A percentile compares a stretch with the other conserved stretches of the same genome.
Conservation (phyloP, 2,888 invertebrate genomes). For the Perizoma affinitatum region DNA sequence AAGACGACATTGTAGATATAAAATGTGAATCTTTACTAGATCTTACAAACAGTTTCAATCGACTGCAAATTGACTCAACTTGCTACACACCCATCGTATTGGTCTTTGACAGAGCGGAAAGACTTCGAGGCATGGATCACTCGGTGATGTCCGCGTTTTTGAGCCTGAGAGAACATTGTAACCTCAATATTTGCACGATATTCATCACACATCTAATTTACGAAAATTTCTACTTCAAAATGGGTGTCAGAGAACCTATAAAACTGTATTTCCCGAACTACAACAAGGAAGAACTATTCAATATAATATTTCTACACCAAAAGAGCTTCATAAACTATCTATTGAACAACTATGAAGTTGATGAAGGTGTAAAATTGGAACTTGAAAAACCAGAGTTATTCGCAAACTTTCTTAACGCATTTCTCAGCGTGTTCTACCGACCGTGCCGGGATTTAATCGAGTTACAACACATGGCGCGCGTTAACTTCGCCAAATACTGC, state of each 20-base stretch:
- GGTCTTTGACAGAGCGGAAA: slow-evolving; percentile 92
- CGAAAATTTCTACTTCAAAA: slow-evolving; percentile 90
- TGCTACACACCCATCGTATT: slow-evolving; percentile 82
- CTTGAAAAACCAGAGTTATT: slow-evolving; percentile 85
- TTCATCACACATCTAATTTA: slow-evolving; percentile 91
- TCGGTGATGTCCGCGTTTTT: slow-evolving; percentile 89
- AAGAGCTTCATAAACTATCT: slow-evolving; percentile 63
- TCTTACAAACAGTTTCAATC: slow-evolving; percentile 82
- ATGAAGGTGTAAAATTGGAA: slow-evolving; percentile 56
- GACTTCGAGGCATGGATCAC: slow-evolving; percentile 89
- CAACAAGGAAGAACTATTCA: slow-evolving; percentile 87
- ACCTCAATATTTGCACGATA: slow-evolving; percentile 88
- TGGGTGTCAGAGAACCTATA: slow-evolving; percentile 88
- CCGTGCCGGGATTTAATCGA: slow-evolving; percentile 94
- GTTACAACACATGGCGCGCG: slow-evolving; percentile 90
- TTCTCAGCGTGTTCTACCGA: slow-evolving; percentile 92
- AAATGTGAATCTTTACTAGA: slow-evolving; percentile 89
- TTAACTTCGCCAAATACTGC: slow-evolving; percentile 90
- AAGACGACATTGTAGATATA: slow-evolving; percentile 63
- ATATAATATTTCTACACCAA: slow-evolving; percentile 72
- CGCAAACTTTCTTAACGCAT: slow-evolving; percentile 90
- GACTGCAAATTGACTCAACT: slow-evolving; percentile 51
- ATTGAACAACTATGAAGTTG: slow-evolving; percentile 54
- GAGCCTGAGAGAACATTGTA: slow-evolving; percentile 89
- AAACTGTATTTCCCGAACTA: slow-evolving; percentile 92